phyloP scores from a whole-genome alignment of 2,888 invertebrate species.

The Vanessa cardui region DNA sequence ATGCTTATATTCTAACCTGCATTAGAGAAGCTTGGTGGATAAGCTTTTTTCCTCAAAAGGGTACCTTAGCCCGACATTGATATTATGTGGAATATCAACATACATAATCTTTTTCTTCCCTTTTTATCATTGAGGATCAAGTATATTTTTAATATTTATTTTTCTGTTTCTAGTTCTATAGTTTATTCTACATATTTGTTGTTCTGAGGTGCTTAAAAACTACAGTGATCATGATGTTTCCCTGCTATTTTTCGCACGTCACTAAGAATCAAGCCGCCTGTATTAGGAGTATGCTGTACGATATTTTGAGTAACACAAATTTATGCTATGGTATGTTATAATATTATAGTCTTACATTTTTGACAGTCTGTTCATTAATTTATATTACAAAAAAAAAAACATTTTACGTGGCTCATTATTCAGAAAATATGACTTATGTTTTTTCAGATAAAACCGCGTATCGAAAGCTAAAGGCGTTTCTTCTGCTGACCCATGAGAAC shows the following conservation, averaged over 20 bases:
- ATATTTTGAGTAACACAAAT: conserved; percentile 55
- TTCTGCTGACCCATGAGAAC: conserved; percentile 62
- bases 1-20: no score
- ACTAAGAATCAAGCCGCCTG: conserved; percentile 55
- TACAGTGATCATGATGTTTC: conserved; percentile 54
- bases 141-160: no score
- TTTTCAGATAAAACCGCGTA: conserved; percentile 59
- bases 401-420: no score
- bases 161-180: conserved; percentile 1
- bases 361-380: neutral
- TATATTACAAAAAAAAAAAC: no score
- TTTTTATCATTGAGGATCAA: no score
- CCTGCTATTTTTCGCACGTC: conserved; percentile 62
- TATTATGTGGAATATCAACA: no score
- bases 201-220: conserved; percentile 51
- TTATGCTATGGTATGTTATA: conserved; percentile 50
- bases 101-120: no score
- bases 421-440: no score
- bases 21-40: no score
- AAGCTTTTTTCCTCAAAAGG: no score
- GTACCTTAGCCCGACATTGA: no score
- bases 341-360: conserved; percentile 2
- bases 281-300: conserved; percentile 59
- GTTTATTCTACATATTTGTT: neutral
- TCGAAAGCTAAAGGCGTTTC: conserved; percentile 67